These are phyloP conservation scores for Gopherus evgoodei DNA, from an alignment of 2,113 vertebrate genomes.

Conservation along the genomic window DNA sequence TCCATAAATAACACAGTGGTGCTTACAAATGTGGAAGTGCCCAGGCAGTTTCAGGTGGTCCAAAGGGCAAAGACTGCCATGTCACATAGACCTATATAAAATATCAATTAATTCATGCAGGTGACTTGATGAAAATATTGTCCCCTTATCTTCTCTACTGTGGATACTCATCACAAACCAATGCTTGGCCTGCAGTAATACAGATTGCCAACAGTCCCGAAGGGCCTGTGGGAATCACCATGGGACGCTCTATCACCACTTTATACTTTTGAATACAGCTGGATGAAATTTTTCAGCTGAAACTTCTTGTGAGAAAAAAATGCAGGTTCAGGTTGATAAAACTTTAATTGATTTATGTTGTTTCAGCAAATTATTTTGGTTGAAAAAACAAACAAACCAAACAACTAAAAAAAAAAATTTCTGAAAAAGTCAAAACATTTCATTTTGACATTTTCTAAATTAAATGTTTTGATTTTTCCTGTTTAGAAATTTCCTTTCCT, in stretches of 20 bases:
- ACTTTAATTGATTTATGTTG: not conserved
- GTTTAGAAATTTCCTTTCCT: no score
- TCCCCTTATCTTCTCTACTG: not conserved
- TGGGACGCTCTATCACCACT: not conserved
- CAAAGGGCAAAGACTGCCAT: not conserved
- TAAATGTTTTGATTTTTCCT: not conserved
- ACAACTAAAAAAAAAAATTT: not conserved
- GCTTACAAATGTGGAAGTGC: not conserved
- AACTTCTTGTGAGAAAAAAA: not conserved
- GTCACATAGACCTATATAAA: not conserved
- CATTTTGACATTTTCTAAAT: not conserved
- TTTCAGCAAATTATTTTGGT: not conserved
- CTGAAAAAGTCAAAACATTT: no score
- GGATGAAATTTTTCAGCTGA: not conserved
- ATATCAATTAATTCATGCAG: not conserved
- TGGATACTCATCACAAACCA: not conserved
- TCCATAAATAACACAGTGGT: not conserved
- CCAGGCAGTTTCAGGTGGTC: not conserved
- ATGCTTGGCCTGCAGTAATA: not conserved
- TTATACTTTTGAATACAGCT: not conserved
- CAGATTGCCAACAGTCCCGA: not conserved
- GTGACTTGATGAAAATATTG: not conserved
- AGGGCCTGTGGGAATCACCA: not conserved
- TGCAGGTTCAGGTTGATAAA: not conserved
- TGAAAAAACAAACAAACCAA: not conserved